Base-by-base conservation (phyloP, 2,797 vertebrate species). In the Sebastes jordani region DNA sequence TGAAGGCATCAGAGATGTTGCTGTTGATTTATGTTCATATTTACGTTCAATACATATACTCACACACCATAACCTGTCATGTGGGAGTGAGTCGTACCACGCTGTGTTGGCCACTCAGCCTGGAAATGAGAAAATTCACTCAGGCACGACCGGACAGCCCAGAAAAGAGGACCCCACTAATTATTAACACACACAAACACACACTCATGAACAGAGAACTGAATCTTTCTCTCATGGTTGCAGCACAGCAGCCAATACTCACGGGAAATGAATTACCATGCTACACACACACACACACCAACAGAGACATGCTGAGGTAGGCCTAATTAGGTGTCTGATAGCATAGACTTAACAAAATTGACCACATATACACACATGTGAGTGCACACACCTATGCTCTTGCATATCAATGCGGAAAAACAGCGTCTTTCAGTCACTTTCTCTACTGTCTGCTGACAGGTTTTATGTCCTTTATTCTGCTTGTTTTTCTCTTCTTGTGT, bases 81-180 rank as follows among this genome's bases (percentile, higher is more conserved):
- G 54, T 70, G 27, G 69, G 77, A 86, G 71, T 80, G 64, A 86
- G 80, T 55, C 13, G 2, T 69, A 76, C 60, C 66, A 38, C 56
- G 73, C 55, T 78, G 87, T 72, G 74, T 80, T 71, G 72, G 72
- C 76, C 83, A 80, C 80, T 92, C 85, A 87, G 80, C 83, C 87
- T 90, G 75, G 76, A 93, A 94, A 94, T 94, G 84, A 94, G 86
- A 92, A 93, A 91, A 94, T 85, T 63, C 90, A 90, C 80, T 92
- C 88, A 83, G 82, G 91, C 92, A 82, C 46, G 74, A 91, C 89
- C 7, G 72, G 82, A 76, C 86, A 83, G 82, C 80, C 68, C 83
- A 80, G 83, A 76, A 76, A 86, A 83, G 61, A 87, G 82, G 87
- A 86, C 61, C 69, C 60, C 46, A 14, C 75, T 86, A 86, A 90